Base-by-base conservation (phyloP, 2,113 vertebrate species). In the Platysteira castanea region DNA sequence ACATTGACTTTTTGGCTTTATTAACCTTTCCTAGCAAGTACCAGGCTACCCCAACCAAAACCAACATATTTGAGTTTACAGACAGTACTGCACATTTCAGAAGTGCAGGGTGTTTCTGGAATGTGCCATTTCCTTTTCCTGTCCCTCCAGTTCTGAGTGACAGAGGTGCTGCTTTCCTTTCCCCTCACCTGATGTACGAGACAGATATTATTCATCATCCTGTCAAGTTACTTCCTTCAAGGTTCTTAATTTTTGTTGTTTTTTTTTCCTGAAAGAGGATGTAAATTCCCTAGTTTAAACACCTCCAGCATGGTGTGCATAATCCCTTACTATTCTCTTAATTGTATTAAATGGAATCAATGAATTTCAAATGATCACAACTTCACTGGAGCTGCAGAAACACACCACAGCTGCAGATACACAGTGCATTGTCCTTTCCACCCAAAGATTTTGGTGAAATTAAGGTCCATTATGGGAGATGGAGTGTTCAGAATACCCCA, bases 211-310 rank as follows among this genome's bases (percentile, higher is more conserved):
- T 95, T 78, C 67, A 90, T 67, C 19, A 75, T 65, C 84, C 42
- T 95, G 56, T 59, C 46, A 96, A 79, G n/a, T 65, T 79, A 35
- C 83, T 92, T 93, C 22, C 39, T 93, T 95, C 50, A 89, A 97
- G 39, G 67, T 26, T 42, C 42, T 89, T 91, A 76, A 47, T 15
- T 70, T 49, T 24, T 11, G 41, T 24, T 21, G 9, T 1, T 7
- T 7, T 50, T 50, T 50, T 42, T 26, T 3, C 10, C 19, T 27
- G 46, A 44, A 75, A 50, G 18, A 47, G 6, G 5, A 39, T 52
- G 5, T 27, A 35, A 84, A 3, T 69, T 88, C 53, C 9, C 26
- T 39, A 16, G 9, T 33, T 47, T 50, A 74, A 78, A 81, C n/a
- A 39, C 2, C 8, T 54, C 14, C 42, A 63, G 6, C n/a, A 37